Conservation (phyloP, 2,113 vertebrate genomes). For the Seriola rivoliana region DNA sequence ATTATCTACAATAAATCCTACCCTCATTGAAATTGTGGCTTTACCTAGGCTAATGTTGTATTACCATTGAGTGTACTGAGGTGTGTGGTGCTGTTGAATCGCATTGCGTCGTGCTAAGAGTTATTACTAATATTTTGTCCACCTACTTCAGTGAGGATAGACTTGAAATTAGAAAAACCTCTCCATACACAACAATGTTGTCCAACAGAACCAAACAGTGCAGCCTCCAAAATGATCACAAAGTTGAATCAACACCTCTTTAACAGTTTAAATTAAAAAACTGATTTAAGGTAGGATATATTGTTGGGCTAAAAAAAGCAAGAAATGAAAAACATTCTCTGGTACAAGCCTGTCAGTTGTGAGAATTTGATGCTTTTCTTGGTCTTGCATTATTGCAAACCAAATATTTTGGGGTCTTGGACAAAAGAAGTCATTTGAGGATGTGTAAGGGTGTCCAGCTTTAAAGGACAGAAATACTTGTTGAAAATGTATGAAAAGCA, state of each 20-base stretch:
- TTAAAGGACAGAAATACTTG: not conserved
- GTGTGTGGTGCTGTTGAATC: not conserved
- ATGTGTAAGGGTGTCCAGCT: not conserved
- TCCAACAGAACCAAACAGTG: not conserved
- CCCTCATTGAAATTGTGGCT: too few species aligned
- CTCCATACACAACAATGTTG: not conserved
- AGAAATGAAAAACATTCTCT: not conserved
- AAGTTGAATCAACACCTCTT: not conserved
- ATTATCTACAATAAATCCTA: not conserved
- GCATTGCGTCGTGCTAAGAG: not conserved
- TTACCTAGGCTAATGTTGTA: not conserved
- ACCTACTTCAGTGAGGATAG: not conserved
- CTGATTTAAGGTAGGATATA: not conserved
- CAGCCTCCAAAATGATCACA: not conserved
- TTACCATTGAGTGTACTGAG: not conserved
- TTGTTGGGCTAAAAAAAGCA: not conserved
- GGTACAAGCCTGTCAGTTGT: not conserved
- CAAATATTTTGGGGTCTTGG: not conserved
- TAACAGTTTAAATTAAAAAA: not conserved
- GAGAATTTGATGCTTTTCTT: not conserved
- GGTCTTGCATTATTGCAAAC: not conserved
- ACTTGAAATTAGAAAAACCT: not conserved
- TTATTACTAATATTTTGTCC: not conserved
- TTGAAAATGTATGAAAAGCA: conserved; percentile 1
- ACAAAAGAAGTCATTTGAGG: not conserved